phyloP scores from a whole-genome alignment of 2,797 vertebrate genomes.

The Hippoglossus hippoglossus region DNA sequence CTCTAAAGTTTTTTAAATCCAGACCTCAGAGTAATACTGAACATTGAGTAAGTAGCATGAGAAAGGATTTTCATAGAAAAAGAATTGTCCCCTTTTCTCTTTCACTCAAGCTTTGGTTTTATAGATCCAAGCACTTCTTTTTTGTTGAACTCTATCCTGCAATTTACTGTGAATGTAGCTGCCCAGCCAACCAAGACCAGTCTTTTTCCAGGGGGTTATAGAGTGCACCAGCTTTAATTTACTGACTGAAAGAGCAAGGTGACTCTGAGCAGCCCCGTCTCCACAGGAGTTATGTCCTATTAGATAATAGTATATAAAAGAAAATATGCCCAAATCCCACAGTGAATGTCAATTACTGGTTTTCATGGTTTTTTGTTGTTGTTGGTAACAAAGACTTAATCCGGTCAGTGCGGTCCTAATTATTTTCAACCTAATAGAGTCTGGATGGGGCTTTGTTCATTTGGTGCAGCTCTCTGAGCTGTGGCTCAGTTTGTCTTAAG shows the following conservation, averaged over 20 bases:
- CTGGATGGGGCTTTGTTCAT: neutral
- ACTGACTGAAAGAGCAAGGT: constrained; percentile 13
- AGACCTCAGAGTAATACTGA: neutral
- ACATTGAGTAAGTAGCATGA: neutral
- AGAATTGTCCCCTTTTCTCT: neutral
- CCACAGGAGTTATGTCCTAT: neutral
- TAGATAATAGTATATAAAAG: neutral
- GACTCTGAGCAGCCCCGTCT: neutral
- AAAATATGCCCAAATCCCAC: constrained; percentile 2
- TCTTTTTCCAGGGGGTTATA: constrained; percentile 4
- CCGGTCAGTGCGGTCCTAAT: no score
- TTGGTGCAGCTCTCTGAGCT: neutral
- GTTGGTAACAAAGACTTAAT: no score
- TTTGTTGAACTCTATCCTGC: neutral
- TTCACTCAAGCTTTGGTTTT: constrained; percentile 9
- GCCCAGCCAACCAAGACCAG: constrained; percentile 1
- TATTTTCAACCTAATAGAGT: neutral
- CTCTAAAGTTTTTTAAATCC: neutral
- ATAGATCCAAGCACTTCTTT: neutral
- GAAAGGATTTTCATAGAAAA: neutral
- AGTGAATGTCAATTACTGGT: neutral
- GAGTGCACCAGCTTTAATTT: constrained; percentile 17
- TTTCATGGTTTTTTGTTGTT: neutral
- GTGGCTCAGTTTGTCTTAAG: neutral
- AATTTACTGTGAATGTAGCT: constrained; percentile 2